Conservation (phyloP, 2,797 vertebrate species). For the Hafferia zeledoni region DNA sequence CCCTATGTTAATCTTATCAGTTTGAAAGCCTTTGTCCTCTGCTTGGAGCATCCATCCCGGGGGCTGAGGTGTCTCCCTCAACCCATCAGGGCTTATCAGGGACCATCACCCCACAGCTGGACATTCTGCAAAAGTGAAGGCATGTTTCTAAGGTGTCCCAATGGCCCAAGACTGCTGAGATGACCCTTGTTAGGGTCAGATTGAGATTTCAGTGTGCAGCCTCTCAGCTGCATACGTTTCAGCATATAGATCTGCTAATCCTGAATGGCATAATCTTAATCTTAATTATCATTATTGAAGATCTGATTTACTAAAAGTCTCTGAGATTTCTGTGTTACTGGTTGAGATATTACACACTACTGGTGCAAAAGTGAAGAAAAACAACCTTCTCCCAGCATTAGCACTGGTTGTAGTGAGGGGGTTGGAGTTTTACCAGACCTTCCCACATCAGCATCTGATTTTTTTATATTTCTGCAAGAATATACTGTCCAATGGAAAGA, state of each 20-base stretch:
- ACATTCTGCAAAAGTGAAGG: neutral
- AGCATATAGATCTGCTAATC: neutral
- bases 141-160: neutral
- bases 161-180: neutral
- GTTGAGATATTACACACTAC: neutral
- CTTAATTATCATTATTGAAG: neutral
- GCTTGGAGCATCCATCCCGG: too few species aligned
- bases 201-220: neutral
- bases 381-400: neutral
- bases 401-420: rapidly evolving
- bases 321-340: neutral
- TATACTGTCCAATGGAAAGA: neutral
- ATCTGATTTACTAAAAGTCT: neutral
- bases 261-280: neutral
- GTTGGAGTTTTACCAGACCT: neutral
- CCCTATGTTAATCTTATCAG: too few species aligned
- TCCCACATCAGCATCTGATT: neutral
- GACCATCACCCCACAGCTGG: too few species aligned
- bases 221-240: neutral
- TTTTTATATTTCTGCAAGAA: neutral
- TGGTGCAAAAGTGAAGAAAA: neutral
- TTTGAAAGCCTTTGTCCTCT: too few species aligned
- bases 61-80: too few species aligned
- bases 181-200: neutral
- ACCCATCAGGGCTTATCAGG: too few species aligned